These are phyloP conservation scores for Tetranychus urticae DNA, from an alignment of 1,140 invertebrate species.

Conservation along the genomic window DNA sequence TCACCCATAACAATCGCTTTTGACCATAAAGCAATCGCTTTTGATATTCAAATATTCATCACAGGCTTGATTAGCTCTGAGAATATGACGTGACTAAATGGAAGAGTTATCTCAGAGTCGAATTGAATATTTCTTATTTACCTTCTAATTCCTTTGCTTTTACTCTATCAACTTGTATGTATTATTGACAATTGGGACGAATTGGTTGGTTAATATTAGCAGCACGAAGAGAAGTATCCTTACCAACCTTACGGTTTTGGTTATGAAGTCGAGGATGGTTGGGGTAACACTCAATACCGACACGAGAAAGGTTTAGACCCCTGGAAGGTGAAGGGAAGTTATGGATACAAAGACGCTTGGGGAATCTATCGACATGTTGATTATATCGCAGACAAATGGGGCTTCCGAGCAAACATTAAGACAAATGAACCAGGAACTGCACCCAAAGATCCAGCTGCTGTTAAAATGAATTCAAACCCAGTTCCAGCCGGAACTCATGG, in stretches of 20 bases:
- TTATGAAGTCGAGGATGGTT: conserved; percentile 11
- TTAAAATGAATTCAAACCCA: neutral
- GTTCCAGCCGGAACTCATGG: neutral
- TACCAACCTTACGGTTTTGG: conserved; percentile 11
- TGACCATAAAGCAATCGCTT: no score
- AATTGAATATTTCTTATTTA: no score
- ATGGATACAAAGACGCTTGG: neutral
- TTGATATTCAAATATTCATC: no score
- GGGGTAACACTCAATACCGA: conserved; percentile 10
- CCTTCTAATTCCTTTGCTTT: no score
- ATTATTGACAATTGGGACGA: no score
- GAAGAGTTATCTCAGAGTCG: no score
- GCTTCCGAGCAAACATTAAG: conserved; percentile 20
- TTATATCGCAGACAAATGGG: conserved; percentile 11
- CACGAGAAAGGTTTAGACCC: conserved; percentile 7
- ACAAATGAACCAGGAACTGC: conserved; percentile 7
- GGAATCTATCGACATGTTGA: conserved; percentile 8
- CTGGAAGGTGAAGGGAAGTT: neutral
- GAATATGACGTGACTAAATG: no score
- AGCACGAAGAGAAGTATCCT: conserved; percentile 3
- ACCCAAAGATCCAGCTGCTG: conserved; percentile 7
- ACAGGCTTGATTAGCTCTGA: no score
- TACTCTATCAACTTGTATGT: no score
- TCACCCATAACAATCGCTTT: no score
- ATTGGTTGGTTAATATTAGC: neutral